Conservation (phyloP, 64 coral and sea anemone species). For the Montipora capricornis region DNA sequence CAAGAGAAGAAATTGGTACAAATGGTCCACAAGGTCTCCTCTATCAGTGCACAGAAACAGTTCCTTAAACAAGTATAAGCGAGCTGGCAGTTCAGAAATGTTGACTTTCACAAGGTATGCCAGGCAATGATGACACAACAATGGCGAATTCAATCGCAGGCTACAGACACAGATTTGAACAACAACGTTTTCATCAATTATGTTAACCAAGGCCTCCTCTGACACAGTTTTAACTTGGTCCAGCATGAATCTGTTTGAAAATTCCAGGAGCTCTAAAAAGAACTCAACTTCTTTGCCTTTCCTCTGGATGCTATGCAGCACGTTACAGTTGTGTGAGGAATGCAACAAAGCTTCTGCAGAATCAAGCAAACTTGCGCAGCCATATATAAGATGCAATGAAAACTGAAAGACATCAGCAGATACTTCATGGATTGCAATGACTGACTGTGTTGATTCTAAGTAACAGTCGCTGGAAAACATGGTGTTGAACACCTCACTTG, state of each 20-base stretch:
- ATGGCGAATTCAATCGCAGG: slow-evolving; percentile 31
- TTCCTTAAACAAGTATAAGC: slow-evolving; percentile 43
- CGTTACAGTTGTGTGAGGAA: background rate
- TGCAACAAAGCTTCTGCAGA: background rate
- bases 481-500: slow-evolving; percentile 53
- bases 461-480: slow-evolving; percentile 49
- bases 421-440: slow-evolving; percentile 43
- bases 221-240: background rate
- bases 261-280: slow-evolving; percentile 45
- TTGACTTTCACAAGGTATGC: slow-evolving; percentile 53
- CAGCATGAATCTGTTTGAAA: slow-evolving; percentile 58
- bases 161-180: slow-evolving; percentile 12
- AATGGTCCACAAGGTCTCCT: background rate
- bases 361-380: background rate
- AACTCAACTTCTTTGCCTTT: background rate
- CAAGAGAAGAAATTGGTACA: background rate
- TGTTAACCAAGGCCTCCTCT: background rate
- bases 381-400: slow-evolving; percentile 63
- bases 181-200: background rate
- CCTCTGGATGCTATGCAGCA: background rate
- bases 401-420: slow-evolving; percentile 33
- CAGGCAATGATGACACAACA: slow-evolving; percentile 50
- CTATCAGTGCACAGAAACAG: slow-evolving; percentile 3
- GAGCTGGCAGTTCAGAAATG: slow-evolving; percentile 3
- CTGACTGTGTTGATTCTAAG: slow-evolving; percentile 43